Conservation (phyloP, 2,113 vertebrate species). For the Hippocampus mohnikei region DNA sequence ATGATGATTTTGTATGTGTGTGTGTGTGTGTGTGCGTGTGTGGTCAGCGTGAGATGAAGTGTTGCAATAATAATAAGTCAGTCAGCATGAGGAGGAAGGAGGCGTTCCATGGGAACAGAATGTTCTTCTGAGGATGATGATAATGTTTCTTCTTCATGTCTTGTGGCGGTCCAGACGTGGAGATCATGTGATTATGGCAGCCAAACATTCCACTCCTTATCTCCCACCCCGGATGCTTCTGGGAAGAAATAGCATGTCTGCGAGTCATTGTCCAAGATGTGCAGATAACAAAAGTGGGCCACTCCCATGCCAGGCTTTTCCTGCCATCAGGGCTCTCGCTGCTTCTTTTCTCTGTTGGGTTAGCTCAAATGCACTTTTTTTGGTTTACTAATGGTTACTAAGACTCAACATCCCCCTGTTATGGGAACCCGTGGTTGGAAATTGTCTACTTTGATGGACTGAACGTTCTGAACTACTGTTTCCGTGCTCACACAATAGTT, state of each 20-base stretch:
- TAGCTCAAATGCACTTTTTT: neutral
- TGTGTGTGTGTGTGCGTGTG: constrained; percentile 27
- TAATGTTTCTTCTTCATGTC: neutral
- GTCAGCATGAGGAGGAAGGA: constrained; percentile 35
- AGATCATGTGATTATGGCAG: constrained; percentile 10
- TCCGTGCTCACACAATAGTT: neutral
- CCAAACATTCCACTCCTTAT: constrained; percentile 15
- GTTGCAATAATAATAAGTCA: constrained; percentile 52
- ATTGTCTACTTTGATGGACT: neutral
- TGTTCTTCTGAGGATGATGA: constrained; percentile 21
- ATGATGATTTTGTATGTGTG: constrained; percentile 20
- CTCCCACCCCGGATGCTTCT: constrained; percentile 53
- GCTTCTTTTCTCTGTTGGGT: neutral
- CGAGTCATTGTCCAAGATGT: constrained; percentile 58
- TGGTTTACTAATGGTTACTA: neutral
- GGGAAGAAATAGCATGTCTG: constrained; percentile 63
- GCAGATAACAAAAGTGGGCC: constrained; percentile 56
- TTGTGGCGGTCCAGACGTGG: constrained; percentile 5
- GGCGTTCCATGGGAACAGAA: constrained; percentile 30
- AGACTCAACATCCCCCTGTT: neutral
- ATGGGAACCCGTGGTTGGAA: neutral
- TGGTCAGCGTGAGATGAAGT: constrained; percentile 50
- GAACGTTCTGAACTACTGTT: neutral
- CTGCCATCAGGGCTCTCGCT: constrained; percentile 59
- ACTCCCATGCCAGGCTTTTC: constrained; percentile 65